phyloP scores from a whole-genome alignment of 2,113 vertebrate species.

The Actenoides lindsayi region DNA sequence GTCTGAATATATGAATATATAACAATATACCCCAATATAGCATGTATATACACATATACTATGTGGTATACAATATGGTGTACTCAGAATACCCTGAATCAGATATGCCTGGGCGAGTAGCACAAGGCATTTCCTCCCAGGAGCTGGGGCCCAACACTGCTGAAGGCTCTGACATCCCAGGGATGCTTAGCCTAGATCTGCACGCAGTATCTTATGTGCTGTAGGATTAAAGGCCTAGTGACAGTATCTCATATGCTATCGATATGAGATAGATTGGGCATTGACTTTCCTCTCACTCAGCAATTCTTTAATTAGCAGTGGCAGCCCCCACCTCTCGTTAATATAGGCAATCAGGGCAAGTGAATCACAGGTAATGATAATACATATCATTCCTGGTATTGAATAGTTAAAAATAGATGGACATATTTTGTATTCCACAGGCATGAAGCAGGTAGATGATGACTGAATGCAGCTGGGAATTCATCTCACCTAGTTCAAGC shows the following conservation, averaged over 20 bases:
- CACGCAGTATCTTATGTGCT: fast-evolving
- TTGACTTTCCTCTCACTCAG: background rate
- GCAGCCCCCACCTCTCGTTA: background rate
- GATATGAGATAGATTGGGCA: background rate
- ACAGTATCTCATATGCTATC: background rate
- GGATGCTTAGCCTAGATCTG: background rate
- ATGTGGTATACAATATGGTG: no score
- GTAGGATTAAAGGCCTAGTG: background rate
- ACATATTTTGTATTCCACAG: slow-evolving; percentile 19
- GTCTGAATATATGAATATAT: background rate
- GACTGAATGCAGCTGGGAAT: slow-evolving; percentile 26
- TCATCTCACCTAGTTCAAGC: slow-evolving; percentile 5
- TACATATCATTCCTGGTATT: background rate
- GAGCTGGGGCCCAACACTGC: background rate
- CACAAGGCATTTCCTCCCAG: background rate
- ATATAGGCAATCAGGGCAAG: background rate
- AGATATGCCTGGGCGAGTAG: background rate
- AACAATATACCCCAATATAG: background rate
- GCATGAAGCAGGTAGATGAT: slow-evolving; percentile 5
- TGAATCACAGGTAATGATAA: background rate
- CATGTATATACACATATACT: no score
- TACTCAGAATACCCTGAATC: background rate
- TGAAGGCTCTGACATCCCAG: background rate
- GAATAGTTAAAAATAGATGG: slow-evolving; percentile 1
- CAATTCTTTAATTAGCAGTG: background rate